Evolutionary conservation across 2,888 invertebrate species (phyloP).

Genomic region (Melangyna quadrimaculata): DNA sequence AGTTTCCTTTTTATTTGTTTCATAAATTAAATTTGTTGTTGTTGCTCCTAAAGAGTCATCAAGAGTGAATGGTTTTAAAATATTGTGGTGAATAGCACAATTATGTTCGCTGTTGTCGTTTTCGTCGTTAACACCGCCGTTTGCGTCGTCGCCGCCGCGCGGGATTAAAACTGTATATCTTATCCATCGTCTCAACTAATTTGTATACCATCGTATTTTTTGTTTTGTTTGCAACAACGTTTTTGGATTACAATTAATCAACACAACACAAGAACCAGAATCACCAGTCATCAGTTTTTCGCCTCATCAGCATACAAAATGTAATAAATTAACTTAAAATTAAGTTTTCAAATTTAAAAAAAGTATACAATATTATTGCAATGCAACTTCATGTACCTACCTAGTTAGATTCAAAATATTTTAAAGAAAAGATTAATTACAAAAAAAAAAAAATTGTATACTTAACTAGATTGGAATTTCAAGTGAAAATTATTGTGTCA

Average conservation of each 20-base stretch:
- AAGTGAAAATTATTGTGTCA: conserved; percentile 72
- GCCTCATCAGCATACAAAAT: conserved; percentile 54
- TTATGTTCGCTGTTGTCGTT: conserved; percentile 59
- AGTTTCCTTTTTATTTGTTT: conserved; percentile 29
- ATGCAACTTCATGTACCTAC: conserved; percentile 41
- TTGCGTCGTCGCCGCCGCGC: conserved; percentile 60
- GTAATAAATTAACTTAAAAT: conserved; percentile 34
- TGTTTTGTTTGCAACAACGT: not conserved
- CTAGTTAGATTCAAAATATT: conserved; percentile 9
- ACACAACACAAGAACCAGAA: conserved; percentile 31
- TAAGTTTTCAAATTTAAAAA: not conserved
- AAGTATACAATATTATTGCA: conserved; percentile 26
- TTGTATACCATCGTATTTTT: not conserved
- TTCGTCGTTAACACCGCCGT: conserved; percentile 34
- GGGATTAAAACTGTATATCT: conserved; percentile 41
- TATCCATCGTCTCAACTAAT: not conserved
- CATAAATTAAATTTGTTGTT: conserved; percentile 32
- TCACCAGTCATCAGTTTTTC: conserved; percentile 31
- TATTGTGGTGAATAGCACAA: conserved; percentile 54
- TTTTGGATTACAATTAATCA: conserved; percentile 52
- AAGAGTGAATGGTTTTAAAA: conserved; percentile 60
- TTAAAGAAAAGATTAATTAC: conserved; percentile 5
- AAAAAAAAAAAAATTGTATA: conserved; percentile 50
- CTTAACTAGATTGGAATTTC: conserved; percentile 72
- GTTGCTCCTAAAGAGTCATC: conserved; percentile 25